Conservation (phyloP, 2,888 invertebrate genomes). For the Euplexia lucipara region DNA sequence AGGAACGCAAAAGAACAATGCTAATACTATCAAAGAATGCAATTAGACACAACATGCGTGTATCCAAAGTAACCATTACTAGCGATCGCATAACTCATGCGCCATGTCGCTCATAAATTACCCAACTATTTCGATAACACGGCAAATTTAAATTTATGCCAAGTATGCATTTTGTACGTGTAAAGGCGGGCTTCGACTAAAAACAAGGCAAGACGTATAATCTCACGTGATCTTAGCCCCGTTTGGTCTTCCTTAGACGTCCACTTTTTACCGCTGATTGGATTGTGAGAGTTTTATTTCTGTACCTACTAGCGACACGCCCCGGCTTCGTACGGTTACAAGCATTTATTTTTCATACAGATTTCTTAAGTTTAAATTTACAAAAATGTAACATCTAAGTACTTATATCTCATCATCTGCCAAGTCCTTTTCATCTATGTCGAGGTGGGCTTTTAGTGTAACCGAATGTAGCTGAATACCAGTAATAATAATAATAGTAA, state of each 20-base stretch:
- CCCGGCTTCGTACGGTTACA: too few species aligned
- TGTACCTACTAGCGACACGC: too few species aligned
- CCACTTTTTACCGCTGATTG: slow-evolving; percentile 56
- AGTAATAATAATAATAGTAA: too few species aligned
- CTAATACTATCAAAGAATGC: slow-evolving; percentile 70
- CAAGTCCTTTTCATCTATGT: too few species aligned
- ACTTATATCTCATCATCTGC: too few species aligned
- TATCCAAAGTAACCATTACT: slow-evolving; percentile 73
- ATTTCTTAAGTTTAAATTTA: too few species aligned
- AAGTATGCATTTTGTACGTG: slow-evolving; percentile 85
- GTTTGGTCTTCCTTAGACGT: slow-evolving; percentile 71
- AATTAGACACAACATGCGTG: slow-evolving; percentile 79
- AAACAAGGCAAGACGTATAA: slow-evolving; percentile 78
- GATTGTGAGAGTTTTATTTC: slow-evolving; percentile 24
- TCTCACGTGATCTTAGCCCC: slow-evolving; percentile 85
- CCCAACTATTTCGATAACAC: slow-evolving; percentile 88
- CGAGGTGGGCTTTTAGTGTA: too few species aligned
- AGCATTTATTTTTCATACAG: too few species aligned
- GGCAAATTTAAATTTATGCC: slow-evolving; percentile 88
- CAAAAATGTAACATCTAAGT: too few species aligned
- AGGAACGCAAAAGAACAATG: slow-evolving; percentile 46
- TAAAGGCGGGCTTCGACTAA: slow-evolving; percentile 81
- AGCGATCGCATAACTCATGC: slow-evolving; percentile 80
- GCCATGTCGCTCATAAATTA: slow-evolving; percentile 83
- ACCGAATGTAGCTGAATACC: too few species aligned